phyloP scores from a whole-genome alignment of 2,888 invertebrate genomes.

The Atherix ibis region DNA sequence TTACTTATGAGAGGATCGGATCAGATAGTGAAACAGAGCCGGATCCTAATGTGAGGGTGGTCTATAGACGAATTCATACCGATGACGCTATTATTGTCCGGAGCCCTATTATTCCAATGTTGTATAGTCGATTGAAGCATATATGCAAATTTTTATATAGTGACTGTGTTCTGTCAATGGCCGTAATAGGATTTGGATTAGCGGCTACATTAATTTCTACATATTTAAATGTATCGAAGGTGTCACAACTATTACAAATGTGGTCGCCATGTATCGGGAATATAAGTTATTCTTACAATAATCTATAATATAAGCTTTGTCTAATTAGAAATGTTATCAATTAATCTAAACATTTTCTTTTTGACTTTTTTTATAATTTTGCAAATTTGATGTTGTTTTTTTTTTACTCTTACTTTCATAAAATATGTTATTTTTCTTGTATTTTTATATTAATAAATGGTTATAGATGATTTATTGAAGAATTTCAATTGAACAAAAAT shows the following conservation, averaged over 20 bases:
- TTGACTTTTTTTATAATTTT: too few species aligned
- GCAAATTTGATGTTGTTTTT: too few species aligned
- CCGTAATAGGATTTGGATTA: slow-evolving; percentile 45
- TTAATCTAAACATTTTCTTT: too few species aligned
- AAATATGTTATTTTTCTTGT: too few species aligned
- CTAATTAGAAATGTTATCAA: background rate
- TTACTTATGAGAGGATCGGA: slow-evolving; percentile 23
- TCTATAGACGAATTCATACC: background rate
- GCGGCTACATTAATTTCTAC: slow-evolving; percentile 50
- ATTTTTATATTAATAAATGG: too few species aligned
- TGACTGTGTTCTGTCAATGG: slow-evolving; percentile 38
- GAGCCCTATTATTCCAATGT: slow-evolving; percentile 3
- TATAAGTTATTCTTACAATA: slow-evolving; percentile 26
- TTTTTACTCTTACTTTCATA: too few species aligned
- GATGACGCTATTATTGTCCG: slow-evolving; percentile 4
- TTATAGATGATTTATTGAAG: too few species aligned
- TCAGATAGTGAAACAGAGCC: slow-evolving; percentile 13
- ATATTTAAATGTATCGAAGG: slow-evolving; percentile 51
- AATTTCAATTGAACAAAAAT: too few species aligned
- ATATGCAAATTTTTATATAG: slow-evolving; percentile 20
- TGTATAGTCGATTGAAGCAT: slow-evolving; percentile 17
- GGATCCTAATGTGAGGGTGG: background rate
- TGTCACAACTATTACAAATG: slow-evolving; percentile 46
- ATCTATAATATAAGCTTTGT: slow-evolving; percentile 4
- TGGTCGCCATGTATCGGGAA: slow-evolving; percentile 60